Conservation (phyloP, 1,140 invertebrate genomes). For the Aphelenchoides besseyi region DNA sequence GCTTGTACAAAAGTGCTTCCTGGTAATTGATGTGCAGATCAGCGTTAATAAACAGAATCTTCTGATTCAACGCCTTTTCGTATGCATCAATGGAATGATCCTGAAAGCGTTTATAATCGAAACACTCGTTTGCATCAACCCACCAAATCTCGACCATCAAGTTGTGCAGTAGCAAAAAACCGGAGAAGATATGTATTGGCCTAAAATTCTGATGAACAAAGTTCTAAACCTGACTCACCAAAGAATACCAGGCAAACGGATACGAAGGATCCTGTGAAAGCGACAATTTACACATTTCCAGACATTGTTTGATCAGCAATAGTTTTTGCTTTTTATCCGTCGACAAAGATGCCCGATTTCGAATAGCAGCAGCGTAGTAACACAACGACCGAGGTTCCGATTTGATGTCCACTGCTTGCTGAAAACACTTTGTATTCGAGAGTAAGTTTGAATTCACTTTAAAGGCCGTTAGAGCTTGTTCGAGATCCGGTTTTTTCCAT, state of each 20-base stretch:
- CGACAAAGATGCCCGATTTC: slow-evolving; percentile 15
- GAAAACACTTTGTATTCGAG: background rate
- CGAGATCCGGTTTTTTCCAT: slow-evolving; percentile 34
- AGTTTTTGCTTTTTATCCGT: slow-evolving; percentile 22
- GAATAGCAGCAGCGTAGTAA: slow-evolving; percentile 30
- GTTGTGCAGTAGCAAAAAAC: slow-evolving; percentile 23
- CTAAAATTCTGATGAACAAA: background rate
- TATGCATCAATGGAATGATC: slow-evolving; percentile 17
- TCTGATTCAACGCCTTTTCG: slow-evolving; percentile 15
- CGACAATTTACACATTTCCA: slow-evolving; percentile 30
- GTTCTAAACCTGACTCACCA: slow-evolving; percentile 2
- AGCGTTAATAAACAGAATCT: slow-evolving; percentile 24
- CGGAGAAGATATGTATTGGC: slow-evolving; percentile 29
- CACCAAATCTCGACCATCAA: slow-evolving; percentile 30
- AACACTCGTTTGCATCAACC: slow-evolving; percentile 17
- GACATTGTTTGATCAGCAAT: slow-evolving; percentile 21
- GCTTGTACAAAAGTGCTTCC: slow-evolving; percentile 22
- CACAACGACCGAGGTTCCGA: slow-evolving; percentile 20
- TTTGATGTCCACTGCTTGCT: slow-evolving; percentile 27
- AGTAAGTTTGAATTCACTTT: slow-evolving; percentile 29
- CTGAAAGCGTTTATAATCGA: slow-evolving; percentile 19
- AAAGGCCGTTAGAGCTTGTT: slow-evolving; percentile 25
- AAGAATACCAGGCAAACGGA: slow-evolving; percentile 33
- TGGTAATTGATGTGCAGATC: slow-evolving; percentile 31
- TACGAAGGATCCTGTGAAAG: slow-evolving; percentile 25